Evolutionary conservation across 2,888 invertebrate species (phyloP), one percentile per base, ranked within the genome.

Genomic region (Minunthozetes semirufus): DNA sequence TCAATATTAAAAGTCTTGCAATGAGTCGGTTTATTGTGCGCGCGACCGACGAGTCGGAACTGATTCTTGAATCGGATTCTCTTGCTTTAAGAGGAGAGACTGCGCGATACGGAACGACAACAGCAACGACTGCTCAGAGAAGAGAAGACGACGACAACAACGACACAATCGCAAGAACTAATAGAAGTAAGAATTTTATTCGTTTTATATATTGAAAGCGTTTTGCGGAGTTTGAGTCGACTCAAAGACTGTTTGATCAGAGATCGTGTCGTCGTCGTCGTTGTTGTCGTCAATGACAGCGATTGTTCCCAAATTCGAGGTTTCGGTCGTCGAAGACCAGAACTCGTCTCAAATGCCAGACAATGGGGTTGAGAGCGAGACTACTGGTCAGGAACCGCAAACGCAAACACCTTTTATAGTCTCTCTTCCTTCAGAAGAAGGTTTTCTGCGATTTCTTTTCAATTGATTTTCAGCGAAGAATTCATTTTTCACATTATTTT

Each of bases 401-500:
- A 53, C 53, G n/a, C 53, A 53, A 9, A n/a, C 48, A 13, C 74
- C 74, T 1, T 74, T 74, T 19, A 74, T 74, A 29, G 74, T 74
- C 13, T 74, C 74, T 11, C 22, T 74, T 25, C 74, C 74, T 19
- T 74, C 74, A 11, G 74, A 74, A 50, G 74, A 74, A 71, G 74
- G 74, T 68, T 11, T 73, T 48, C 17, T 46, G 25, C 1, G 27
- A 25, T 9, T n/a, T n/a, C n/a, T n/a, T n/a, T n/a, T n/a, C n/a
- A n/a, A n/a, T n/a, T n/a, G n/a, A n/a, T n/a, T n/a, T n/a, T n/a
- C n/a, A n/a, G n/a, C n/a, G n/a, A n/a, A n/a, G n/a, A n/a, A n/a
- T n/a, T n/a, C n/a, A n/a, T n/a, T n/a, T n/a, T n/a, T 25, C 25
- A 22, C 2, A 11, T 4, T 6, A 3, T 22, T 22, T 19, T 19